Evolutionary conservation across 2,888 invertebrate genomes (phyloP), one percentile per base, ranked within the genome.

Genomic region (Drosophila kuntzei): DNA sequence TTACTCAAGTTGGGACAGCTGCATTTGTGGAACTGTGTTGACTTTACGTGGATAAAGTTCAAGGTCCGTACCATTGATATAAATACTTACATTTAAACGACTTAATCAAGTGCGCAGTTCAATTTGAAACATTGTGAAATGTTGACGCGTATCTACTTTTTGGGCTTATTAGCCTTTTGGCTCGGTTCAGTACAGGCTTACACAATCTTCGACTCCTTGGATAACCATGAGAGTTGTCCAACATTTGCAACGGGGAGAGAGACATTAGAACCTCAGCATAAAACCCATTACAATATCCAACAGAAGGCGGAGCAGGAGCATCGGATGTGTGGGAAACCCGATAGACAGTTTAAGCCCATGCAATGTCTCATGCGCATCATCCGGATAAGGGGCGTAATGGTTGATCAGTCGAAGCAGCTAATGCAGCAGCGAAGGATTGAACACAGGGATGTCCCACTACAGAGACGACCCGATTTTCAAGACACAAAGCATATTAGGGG

Each of bases 281-380:
- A 57, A 20, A 43, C 29, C 4, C 22, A 49, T 29, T 60, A 74
- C 12, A 50, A 70, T 12, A 27, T 59, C 7, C 32, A 54, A 0
- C 8, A 50, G 4, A 1, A 16, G 11, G 7, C 16, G 2, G 3
- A 47, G 7, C 5, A 11, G 4, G 1, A n/a, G 3, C 20, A 1
- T 14, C 22, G 16, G 1, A 3, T n/a, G 2, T 39, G 1, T 2
- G 25, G 0, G n/a, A 18, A 22, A 22, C 6, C 27, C 8, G 34
- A 53, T 2, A 36, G 18, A 6, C n/a, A 16, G 0, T n/a, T 32
- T 2, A 59, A 54, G 2, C 12, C 46, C 11, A 2, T 43, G 12
- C 16, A 59, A 9, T 37, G 71, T 59, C 37, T 87, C 0, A 43
- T 81, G 57, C 44, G 54, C 18, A 57, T 82, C n/a, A 47, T 85